These are phyloP conservation scores for Linnaemya tessellans DNA, from an alignment of 2,888 invertebrate genomes.

Conservation along the genomic window DNA sequence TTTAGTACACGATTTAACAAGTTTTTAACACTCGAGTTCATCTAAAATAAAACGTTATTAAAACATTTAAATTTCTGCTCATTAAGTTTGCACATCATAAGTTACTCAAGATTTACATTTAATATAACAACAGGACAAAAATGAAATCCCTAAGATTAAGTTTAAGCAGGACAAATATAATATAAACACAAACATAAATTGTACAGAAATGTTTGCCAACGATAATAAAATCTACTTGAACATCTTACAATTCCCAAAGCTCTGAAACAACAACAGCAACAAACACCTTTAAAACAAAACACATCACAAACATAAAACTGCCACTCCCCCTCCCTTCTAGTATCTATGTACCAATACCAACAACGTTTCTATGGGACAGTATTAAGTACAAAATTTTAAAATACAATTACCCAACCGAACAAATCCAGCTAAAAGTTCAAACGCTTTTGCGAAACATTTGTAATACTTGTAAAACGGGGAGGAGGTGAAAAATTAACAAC, in stretches of 20 bases:
- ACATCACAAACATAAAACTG: constrained; percentile 9
- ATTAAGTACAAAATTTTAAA: not conserved
- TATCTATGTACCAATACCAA: not conserved
- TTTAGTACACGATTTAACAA: not conserved
- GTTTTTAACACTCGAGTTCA: not conserved
- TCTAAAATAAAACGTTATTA: not conserved
- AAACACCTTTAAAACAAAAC: constrained; percentile 38
- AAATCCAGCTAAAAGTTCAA: constrained; percentile 18
- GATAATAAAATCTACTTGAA: constrained; percentile 47
- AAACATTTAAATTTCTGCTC: constrained; percentile 45
- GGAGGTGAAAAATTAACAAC: constrained; percentile 1
- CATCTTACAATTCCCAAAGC: constrained; percentile 49
- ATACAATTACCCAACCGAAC: constrained; percentile 20
- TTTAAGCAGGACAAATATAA: constrained; percentile 9
- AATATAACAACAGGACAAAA: not conserved
- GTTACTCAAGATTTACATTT: constrained; percentile 42
- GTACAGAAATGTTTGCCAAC: constrained; percentile 22
- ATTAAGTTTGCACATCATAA: constrained; percentile 54
- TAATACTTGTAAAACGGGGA: not conserved
- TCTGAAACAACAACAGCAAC: constrained; percentile 24
- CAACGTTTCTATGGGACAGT: not conserved
- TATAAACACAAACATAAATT: constrained; percentile 7
- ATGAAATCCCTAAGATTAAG: not conserved
- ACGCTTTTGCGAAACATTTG: not conserved
- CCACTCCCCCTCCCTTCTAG: not conserved